Percentiles rank a stretch among this genome's conserved stretches.
Evolutionary conservation across 2,113 vertebrate species (phyloP).

Genomic region (Leiothrix lutea): DNA sequence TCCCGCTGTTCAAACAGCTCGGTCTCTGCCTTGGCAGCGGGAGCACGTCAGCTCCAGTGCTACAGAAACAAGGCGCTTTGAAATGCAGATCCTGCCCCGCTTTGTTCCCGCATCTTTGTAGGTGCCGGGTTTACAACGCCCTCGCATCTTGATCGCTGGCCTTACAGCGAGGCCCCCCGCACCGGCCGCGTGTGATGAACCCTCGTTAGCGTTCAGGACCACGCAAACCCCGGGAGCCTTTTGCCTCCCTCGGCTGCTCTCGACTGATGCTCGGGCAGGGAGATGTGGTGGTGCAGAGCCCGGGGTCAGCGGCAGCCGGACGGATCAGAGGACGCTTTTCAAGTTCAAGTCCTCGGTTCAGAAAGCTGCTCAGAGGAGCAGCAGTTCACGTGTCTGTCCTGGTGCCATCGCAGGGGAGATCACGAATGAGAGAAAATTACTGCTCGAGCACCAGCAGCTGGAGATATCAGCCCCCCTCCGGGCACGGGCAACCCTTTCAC

Average conservation of each 20-base stretch:
- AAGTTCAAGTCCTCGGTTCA: neutral
- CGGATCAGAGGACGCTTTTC: neutral
- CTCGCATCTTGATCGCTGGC: neutral
- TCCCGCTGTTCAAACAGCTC: neutral
- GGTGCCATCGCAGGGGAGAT: neutral
- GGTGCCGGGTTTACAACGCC: neutral
- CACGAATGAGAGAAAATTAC: neutral
- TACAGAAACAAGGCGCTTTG: neutral
- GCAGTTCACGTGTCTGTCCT: neutral
- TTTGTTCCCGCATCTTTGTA: conserved; percentile 31
- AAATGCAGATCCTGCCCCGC: conserved; percentile 19
- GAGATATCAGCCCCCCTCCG: neutral
- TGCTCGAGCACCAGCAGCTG: neutral
- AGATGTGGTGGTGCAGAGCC: fast-evolving
- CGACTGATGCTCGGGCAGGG: neutral
- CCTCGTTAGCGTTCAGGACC: neutral
- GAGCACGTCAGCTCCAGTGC: neutral
- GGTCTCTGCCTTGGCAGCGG: neutral
- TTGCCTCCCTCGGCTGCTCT: neutral
- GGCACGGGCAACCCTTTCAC: neutral
- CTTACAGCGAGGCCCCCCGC: neutral
- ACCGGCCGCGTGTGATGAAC: fast-evolving
- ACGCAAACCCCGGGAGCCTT: fast-evolving
- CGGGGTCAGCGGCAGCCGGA: neutral
- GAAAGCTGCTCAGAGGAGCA: neutral